These are phyloP conservation scores for Euphonia xanthogaster DNA, from an alignment of 2,797 vertebrate genomes.

Conservation along the genomic window DNA sequence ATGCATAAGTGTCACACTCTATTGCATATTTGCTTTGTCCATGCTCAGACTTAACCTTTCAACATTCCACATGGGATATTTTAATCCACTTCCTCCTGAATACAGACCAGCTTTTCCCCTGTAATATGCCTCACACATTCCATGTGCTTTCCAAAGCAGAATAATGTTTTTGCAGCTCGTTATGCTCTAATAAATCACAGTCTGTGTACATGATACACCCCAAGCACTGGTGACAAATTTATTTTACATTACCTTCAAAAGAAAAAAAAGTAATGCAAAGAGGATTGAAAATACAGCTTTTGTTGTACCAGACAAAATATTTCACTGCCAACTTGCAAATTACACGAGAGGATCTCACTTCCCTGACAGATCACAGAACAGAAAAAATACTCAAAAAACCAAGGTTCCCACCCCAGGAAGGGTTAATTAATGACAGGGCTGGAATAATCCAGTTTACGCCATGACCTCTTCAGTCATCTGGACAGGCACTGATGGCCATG, in stretches of 20 bases:
- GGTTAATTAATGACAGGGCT: neutral
- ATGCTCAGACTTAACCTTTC: neutral
- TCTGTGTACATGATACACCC: neutral
- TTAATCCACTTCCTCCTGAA: neutral
- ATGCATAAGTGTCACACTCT: neutral
- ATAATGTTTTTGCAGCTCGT: neutral
- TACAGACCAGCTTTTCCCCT: neutral
- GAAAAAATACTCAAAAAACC: fast-evolving
- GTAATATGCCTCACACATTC: neutral
- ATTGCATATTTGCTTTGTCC: neutral
- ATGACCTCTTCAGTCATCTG: neutral
- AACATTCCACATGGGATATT: neutral
- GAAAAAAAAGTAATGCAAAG: neutral
- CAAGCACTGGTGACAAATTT: neutral
- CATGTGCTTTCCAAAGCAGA: neutral
- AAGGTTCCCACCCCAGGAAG: neutral
- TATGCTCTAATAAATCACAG: neutral
- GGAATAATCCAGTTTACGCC: neutral
- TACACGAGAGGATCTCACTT: neutral
- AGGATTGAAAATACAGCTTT: neutral
- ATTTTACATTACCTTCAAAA: neutral
- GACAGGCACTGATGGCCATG: fast-evolving
- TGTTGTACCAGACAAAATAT: neutral
- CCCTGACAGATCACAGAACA: neutral
- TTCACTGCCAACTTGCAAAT: neutral